Conservation (phyloP, 2,888 invertebrate species). For the Alsophila aescularia region DNA sequence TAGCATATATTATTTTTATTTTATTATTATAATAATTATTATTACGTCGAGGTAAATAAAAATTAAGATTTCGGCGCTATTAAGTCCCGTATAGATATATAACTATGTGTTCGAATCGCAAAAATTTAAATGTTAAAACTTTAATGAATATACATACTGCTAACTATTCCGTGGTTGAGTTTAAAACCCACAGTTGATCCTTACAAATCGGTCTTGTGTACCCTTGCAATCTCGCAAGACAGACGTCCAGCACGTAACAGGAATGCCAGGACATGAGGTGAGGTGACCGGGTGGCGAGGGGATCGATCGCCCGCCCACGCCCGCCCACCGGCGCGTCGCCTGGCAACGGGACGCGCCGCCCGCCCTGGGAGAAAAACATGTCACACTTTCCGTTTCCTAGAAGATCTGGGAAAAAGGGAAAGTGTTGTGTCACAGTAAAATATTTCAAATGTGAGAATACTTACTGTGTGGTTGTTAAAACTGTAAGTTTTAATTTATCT, state of each 20-base stretch:
- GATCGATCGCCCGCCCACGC: slow-evolving; percentile 89
- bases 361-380: slow-evolving; percentile 39
- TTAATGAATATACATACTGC: too few species aligned
- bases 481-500: too few species aligned
- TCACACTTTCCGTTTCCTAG: slow-evolving; percentile 39
- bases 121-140: too few species aligned
- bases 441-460: not conserved
- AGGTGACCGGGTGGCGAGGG: slow-evolving; percentile 62
- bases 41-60: too few species aligned
- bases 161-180: not conserved
- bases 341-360: slow-evolving; percentile 61
- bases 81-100: too few species aligned
- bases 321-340: slow-evolving; percentile 80
- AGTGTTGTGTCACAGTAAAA: not conserved
- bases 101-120: too few species aligned
- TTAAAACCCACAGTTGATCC: not conserved
- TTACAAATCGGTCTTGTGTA: slow-evolving; percentile 3
- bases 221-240: slow-evolving; percentile 5
- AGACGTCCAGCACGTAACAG: slow-evolving; percentile 3
- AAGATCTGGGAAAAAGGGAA: slow-evolving; percentile 8
- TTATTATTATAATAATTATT: too few species aligned
- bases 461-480: not conserved
- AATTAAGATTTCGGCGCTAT: too few species aligned
- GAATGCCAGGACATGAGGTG: not conserved
- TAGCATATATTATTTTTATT: too few species aligned